Evolutionary conservation across 2,888 invertebrate species (phyloP), one percentile per base, ranked within the genome.

Genomic region (Pandemis heparana): DNA sequence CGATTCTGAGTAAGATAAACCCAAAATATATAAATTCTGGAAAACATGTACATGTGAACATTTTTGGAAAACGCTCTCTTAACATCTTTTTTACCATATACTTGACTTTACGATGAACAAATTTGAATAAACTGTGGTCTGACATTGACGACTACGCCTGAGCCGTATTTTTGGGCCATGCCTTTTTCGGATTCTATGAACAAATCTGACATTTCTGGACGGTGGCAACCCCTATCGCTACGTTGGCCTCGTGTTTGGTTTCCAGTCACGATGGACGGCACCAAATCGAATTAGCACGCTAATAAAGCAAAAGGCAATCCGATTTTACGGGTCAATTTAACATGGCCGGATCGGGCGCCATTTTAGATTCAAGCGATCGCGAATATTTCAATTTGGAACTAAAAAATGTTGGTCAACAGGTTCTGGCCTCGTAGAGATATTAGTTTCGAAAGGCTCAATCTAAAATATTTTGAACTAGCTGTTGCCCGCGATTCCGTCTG

Each of bases 271-370:
- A 53, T 48, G 70, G 38, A 32, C 71, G 43, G 70, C 41, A 71
- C 71, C 38, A 69, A 76, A 75, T 75, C 75, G 71, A 74, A 76
- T 76, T 76, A 76, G 71, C 51, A 43, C 70, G 64, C 75, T 76
- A 76, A 76, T 76, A 76, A 76, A 76, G 71, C 71, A 76, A 74
- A 76, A 74, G 74, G 75, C 71, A 76, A 76, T 76, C 74, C 71
- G 65, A 61, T 76, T 76, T 75, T 71, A 71, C 76, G 64, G 75
- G 69, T 65, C 71, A 75, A 76, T 75, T 75, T 71, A 71, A 75
- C 72, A 68, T 71, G 43, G 56, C 7, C 69, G 59, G 51, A 68
- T 73, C 48, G 68, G 5, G 23, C 59, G 41, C 69, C 68, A 59
- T 73, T 73, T 73, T 73, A 69, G 69, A 69, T 66, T 66, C 53